Percentiles rank a stretch among this genome's conserved stretches.
Evolutionary conservation across 2,888 invertebrate genomes (phyloP).

Genomic region (Sceliomorpha sp.): DNA sequence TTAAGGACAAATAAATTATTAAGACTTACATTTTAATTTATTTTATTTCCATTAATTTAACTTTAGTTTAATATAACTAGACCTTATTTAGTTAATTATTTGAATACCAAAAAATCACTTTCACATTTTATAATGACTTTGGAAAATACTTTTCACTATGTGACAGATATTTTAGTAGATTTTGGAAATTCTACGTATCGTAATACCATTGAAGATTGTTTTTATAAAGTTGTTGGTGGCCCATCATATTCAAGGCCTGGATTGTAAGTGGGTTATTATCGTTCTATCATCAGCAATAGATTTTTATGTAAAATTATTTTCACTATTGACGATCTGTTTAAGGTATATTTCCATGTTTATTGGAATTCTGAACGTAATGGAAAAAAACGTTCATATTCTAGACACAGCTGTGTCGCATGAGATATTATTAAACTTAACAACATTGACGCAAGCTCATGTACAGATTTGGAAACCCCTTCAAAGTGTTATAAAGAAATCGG

Average conservation of each 20-base stretch:
- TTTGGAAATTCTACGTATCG: conserved; percentile 63
- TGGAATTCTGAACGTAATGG: conserved; percentile 61
- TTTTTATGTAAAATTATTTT: neutral
- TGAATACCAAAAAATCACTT: conserved; percentile 61
- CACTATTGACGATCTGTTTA: conserved; percentile 8
- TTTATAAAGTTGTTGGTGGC: conserved; percentile 62
- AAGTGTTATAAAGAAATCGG: conserved; percentile 61
- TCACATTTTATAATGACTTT: conserved; percentile 59
- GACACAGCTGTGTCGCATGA: conserved; percentile 63
- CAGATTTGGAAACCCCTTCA: conserved; percentile 70
- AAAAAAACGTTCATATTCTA: conserved; percentile 64
- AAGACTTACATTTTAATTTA: no score
- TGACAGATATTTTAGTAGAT: conserved; percentile 68
- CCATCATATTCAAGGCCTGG: conserved; percentile 65
- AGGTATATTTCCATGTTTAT: conserved; percentile 64
- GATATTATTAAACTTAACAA: conserved; percentile 60
- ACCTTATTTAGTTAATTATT: no score
- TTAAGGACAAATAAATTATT: no score
- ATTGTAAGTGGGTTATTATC: conserved; percentile 61
- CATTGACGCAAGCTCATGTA: conserved; percentile 64
- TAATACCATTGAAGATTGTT: conserved; percentile 59
- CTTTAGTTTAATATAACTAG: no score
- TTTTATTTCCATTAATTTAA: no score
- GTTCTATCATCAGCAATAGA: no score
- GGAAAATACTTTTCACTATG: conserved; percentile 62